phyloP scores from a whole-genome alignment of 2,113 vertebrate genomes.

The Coracopsis vasa region DNA sequence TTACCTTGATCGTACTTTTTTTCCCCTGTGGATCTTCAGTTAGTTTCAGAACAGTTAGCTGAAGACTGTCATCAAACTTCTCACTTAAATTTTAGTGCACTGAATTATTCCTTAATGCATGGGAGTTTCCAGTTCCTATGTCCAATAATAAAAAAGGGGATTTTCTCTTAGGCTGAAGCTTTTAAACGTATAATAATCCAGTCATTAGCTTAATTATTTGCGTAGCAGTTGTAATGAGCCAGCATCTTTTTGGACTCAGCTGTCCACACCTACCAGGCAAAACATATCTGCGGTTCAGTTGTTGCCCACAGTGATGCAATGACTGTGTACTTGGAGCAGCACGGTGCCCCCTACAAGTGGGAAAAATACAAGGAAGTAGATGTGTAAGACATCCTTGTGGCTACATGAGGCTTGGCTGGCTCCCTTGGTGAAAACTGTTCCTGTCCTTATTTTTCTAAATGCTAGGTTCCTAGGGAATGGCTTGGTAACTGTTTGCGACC shows the following conservation, averaged over 20 bases:
- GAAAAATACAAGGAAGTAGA: not conserved
- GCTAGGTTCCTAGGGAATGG: slow-evolving; percentile 86
- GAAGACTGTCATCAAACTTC: not conserved
- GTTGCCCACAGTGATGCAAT: not conserved
- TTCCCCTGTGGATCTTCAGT: not conserved
- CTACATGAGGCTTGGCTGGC: fast-evolving
- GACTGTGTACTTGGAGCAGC: not conserved
- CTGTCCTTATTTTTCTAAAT: not conserved
- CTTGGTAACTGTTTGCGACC: slow-evolving; percentile 77
- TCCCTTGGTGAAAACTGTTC: not conserved
- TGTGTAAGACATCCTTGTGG: not conserved
- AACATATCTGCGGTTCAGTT: not conserved
- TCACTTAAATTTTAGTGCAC: not conserved
- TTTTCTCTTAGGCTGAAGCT: not conserved
- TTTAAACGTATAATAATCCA: not conserved
- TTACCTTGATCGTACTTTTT: not conserved
- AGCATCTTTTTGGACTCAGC: not conserved
- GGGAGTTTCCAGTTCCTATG: not conserved
- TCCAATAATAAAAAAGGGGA: not conserved
- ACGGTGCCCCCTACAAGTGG: not conserved
- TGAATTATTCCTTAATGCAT: not conserved
- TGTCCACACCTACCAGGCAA: not conserved
- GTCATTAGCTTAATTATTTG: not conserved
- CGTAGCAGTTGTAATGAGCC: not conserved
- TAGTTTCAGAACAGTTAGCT: not conserved